Conservation (phyloP, 2,797 vertebrate species). For the Lateolabrax maculatus region DNA sequence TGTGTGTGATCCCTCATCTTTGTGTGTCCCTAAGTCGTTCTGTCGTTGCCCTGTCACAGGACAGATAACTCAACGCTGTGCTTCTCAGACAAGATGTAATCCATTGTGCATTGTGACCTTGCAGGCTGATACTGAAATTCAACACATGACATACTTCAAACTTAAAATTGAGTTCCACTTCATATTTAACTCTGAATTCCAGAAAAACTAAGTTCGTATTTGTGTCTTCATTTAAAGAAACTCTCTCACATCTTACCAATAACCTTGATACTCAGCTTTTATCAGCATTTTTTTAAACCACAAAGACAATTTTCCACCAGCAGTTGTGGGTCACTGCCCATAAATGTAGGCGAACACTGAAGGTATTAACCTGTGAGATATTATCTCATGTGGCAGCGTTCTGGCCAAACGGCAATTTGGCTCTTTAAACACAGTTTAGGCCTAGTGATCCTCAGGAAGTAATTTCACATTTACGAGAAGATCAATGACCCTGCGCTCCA, state of each 20-base stretch:
- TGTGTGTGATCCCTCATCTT: neutral
- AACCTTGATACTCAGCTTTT: constrained; percentile 26
- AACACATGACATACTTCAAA: constrained; percentile 21
- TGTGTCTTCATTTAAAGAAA: neutral
- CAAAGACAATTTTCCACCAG: constrained; percentile 22
- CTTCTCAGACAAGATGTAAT: constrained; percentile 44
- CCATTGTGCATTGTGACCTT: constrained; percentile 33
- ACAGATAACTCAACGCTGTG: constrained; percentile 3
- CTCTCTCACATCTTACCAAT: neutral
- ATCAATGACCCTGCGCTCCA: constrained; percentile 69
- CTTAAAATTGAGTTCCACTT: constrained; percentile 15
- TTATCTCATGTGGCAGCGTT: constrained; percentile 43
- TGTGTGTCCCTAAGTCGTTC: neutral
- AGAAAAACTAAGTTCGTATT: neutral
- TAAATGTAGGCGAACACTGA: constrained; percentile 24
- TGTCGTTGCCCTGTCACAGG: neutral
- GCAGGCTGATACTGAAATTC: constrained; percentile 26
- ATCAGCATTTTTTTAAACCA: constrained; percentile 4
- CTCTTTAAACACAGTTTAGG: constrained; percentile 65
- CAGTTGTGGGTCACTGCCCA: constrained; percentile 12
- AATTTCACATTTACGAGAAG: constrained; percentile 72
- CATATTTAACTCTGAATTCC: neutral
- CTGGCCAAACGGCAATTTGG: constrained; percentile 54
- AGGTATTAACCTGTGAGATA: constrained; percentile 48
- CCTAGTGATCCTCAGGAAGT: constrained; percentile 68